Percentiles rank a stretch among this genome's conserved stretches.
Evolutionary conservation across 2,888 invertebrate genomes (phyloP).

Genomic region (Pecten maximus): DNA sequence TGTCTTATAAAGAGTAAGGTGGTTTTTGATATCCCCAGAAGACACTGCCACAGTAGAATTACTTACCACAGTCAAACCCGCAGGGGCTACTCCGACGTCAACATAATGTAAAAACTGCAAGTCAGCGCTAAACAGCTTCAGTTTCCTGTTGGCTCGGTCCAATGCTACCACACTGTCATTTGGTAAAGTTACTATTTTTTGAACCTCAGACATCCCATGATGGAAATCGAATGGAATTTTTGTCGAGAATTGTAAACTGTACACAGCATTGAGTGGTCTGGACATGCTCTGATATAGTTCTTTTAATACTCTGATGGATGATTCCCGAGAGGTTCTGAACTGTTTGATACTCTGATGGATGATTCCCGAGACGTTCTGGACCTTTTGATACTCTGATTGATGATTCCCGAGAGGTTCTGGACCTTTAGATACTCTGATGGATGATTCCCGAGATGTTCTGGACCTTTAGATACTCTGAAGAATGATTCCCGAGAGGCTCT

Average conservation of each 20-base stretch:
- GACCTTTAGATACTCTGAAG: neutral
- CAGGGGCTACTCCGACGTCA: neutral
- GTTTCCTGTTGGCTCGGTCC: neutral
- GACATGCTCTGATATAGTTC: neutral
- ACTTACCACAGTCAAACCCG: neutral
- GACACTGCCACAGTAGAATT: neutral
- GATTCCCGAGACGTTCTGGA: too few relatives aligned
- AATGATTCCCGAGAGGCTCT: neutral
- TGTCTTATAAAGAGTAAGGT: neutral
- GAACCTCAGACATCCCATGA: neutral
- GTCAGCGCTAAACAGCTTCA: neutral
- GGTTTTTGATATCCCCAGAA: neutral
- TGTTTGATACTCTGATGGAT: too few relatives aligned
- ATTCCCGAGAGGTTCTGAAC: neutral
- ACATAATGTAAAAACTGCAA: neutral
- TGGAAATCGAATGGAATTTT: neutral
- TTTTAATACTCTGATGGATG: neutral
- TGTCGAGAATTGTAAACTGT: neutral
- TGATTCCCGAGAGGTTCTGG: neutral
- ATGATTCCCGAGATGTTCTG: neutral
- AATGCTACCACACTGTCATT: neutral
- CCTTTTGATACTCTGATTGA: neutral
- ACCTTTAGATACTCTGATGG: neutral
- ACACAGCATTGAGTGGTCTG: neutral
- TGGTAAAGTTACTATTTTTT: neutral